Conservation (phyloP, 2,797 vertebrate genomes). For the Spheniscus humboldti region DNA sequence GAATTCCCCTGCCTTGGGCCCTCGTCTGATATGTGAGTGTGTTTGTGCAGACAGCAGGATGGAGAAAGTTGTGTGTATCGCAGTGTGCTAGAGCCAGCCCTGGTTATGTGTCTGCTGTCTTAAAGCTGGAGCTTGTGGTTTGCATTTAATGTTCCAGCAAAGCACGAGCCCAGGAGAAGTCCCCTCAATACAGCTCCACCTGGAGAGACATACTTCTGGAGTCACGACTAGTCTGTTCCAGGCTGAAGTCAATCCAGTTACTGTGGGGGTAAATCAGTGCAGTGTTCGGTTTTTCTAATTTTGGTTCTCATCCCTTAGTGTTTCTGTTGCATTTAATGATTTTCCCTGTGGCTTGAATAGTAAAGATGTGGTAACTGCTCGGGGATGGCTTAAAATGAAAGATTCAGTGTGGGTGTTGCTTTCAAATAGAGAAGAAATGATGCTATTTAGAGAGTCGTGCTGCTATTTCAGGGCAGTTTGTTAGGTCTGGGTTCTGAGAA, state of each 20-base stretch:
- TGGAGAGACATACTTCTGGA: background rate
- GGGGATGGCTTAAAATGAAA: conserved; percentile 28
- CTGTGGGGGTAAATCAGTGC: background rate
- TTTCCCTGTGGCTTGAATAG: conserved; percentile 42
- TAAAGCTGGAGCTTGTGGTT: background rate
- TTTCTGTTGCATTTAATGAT: conserved; percentile 17
- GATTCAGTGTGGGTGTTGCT: conserved; percentile 16
- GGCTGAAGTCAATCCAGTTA: background rate
- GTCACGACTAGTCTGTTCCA: background rate
- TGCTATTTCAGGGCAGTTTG: conserved; percentile 48
- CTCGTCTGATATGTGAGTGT: rapidly evolving
- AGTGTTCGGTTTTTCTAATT: background rate
- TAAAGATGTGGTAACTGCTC: conserved; percentile 12
- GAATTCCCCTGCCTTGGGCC: background rate
- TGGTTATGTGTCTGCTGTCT: background rate
- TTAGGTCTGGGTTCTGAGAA: conserved; percentile 35
- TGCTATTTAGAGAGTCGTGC: conserved; percentile 12
- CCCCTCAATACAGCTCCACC: background rate
- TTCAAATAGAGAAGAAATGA: background rate
- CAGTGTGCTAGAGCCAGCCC: background rate
- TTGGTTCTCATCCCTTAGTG: background rate
- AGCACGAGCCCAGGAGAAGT: background rate
- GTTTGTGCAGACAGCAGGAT: background rate
- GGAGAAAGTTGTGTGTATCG: background rate
- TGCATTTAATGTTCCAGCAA: background rate